These are phyloP conservation scores for Machimus atricapillus DNA, from an alignment of 2,888 invertebrate species.

Conservation along the genomic window DNA sequence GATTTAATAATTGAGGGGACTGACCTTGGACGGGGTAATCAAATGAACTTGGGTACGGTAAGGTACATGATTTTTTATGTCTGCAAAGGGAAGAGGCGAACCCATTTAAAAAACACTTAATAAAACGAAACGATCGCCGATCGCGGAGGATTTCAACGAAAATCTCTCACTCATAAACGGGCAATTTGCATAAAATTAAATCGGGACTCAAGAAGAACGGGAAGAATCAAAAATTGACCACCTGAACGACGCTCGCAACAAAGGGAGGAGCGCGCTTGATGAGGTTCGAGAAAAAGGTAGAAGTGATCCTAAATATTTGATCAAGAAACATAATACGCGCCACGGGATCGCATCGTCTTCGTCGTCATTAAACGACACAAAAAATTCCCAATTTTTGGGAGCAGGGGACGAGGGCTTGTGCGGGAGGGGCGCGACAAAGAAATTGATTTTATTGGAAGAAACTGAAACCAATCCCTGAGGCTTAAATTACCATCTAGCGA, in stretches of 20 bases:
- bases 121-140: background rate
- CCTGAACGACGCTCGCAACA: background rate
- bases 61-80: background rate
- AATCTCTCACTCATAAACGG: constrained; percentile 33
- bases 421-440: background rate
- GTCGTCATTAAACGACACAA: background rate
- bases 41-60: background rate
- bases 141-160: background rate
- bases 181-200: constrained; percentile 38
- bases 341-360: background rate
- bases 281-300: constrained; percentile 8
- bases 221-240: background rate
- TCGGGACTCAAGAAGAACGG: background rate
- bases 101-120: background rate
- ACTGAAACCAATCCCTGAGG: constrained; percentile 13
- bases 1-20: background rate
- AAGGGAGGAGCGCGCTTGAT: background rate
- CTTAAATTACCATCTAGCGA: constrained; percentile 16
- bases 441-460: constrained; percentile 34
- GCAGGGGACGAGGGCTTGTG: background rate
- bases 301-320: constrained; percentile 28
- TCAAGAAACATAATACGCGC: constrained; percentile 19
- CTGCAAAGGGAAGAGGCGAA: background rate
- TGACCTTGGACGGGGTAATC: background rate
- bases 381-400: background rate